phyloP scores from a whole-genome alignment of 2,797 vertebrate species.

The Ibycter americanus region DNA sequence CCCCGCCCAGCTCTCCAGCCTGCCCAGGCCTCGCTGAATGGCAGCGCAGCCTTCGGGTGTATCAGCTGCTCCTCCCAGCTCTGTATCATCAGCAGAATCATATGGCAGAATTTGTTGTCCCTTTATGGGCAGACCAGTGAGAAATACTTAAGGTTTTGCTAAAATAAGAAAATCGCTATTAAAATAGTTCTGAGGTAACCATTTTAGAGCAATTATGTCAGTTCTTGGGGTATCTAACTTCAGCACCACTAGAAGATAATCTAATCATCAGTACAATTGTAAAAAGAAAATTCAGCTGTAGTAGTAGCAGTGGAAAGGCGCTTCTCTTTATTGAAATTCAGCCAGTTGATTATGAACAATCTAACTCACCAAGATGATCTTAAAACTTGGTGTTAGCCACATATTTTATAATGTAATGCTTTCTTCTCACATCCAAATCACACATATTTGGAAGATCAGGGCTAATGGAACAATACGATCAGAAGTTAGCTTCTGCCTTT shows the following conservation, averaged over 20 bases:
- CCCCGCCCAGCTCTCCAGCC: too few species aligned
- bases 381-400: not conserved
- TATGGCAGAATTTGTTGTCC: not conserved
- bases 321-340: not conserved
- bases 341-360: not conserved
- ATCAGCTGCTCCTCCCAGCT: too few species aligned
- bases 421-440: not conserved
- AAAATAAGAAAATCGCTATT: not conserved
- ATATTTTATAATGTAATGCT: not conserved
- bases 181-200: not conserved
- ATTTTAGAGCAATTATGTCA: not conserved
- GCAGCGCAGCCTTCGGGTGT: too few species aligned
- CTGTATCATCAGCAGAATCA: not conserved
- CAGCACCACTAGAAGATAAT: not conserved
- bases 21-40: too few species aligned
- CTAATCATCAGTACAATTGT: not conserved
- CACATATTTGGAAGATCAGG: not conserved
- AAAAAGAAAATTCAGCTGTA: not conserved
- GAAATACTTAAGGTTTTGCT: not conserved
- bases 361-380: not conserved
- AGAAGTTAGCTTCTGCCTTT: not conserved
- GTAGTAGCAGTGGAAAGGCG: not conserved
- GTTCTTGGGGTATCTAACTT: not conserved
- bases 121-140: not conserved
- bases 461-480: not conserved